These are phyloP conservation scores for Cantharis rufa DNA, from an alignment of 2,888 invertebrate species.

Conservation along the genomic window DNA sequence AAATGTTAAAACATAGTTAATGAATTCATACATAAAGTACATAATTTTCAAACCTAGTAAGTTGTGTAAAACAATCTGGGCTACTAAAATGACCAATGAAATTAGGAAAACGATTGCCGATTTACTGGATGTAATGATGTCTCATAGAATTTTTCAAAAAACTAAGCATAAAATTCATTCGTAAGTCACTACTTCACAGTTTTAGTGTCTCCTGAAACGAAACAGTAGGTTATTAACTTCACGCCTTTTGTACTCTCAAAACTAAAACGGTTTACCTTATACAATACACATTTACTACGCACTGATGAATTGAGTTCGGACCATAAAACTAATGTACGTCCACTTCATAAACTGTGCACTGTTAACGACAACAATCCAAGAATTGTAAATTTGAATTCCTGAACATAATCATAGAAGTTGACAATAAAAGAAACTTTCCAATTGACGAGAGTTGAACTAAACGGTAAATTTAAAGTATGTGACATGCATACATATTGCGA, in stretches of 20 bases:
- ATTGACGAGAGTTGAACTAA: neutral
- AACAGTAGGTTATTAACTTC: neutral
- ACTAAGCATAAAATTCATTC: no score
- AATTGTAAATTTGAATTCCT: neutral
- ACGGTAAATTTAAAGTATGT: neutral
- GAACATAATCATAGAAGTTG: neutral
- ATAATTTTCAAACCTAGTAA: no score
- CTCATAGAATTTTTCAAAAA: no score
- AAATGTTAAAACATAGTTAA: no score
- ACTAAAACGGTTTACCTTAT: neutral
- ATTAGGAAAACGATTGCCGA: no score
- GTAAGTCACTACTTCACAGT: no score
- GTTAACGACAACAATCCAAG: neutral
- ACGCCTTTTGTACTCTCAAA: neutral
- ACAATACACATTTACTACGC: neutral
- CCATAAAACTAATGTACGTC: neutral
- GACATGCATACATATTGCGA: neutral
- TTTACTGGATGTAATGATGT: no score
- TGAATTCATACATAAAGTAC: no score
- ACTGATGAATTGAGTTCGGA: neutral
- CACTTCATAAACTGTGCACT: neutral
- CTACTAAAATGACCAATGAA: no score
- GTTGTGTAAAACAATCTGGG: no score
- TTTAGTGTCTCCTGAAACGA: no score
- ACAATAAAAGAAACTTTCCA: neutral